Conservation (phyloP, 2,888 invertebrate species). For the Tachina lurida region DNA sequence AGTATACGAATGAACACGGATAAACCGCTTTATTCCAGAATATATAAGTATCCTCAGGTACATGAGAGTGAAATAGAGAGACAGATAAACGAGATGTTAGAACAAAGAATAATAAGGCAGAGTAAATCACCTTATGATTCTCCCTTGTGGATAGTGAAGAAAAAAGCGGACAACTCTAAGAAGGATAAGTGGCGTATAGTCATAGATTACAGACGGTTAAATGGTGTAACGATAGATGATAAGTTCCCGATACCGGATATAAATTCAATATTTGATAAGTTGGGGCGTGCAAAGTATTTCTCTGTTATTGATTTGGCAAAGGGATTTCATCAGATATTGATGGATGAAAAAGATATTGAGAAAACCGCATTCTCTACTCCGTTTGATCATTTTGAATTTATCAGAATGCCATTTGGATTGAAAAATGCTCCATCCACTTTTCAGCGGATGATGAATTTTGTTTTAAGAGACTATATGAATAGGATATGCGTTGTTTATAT, state of each 20-base stretch:
- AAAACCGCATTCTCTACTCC: background rate
- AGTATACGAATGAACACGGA: background rate
- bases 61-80: background rate
- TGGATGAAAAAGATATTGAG: background rate
- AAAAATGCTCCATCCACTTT: conserved; percentile 8
- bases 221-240: background rate
- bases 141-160: background rate
- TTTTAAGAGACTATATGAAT: background rate
- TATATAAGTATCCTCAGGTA: background rate
- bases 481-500: background rate
- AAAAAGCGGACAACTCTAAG: background rate
- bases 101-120: background rate
- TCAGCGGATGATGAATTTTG: too few species aligned
- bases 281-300: background rate
- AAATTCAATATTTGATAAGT: background rate
- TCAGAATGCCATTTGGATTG: conserved; percentile 13
- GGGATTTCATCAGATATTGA: background rate
- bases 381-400: conserved; percentile 7
- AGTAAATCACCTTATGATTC: conserved; percentile 11
- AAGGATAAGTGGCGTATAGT: conserved; percentile 3
- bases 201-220: background rate
- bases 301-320: background rate
- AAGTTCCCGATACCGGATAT: background rate
- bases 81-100: background rate
- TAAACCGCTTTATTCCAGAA: background rate